Evolutionary conservation across 2,888 invertebrate genomes (phyloP).

Genomic region (Caenorhabditis wallacei): DNA sequence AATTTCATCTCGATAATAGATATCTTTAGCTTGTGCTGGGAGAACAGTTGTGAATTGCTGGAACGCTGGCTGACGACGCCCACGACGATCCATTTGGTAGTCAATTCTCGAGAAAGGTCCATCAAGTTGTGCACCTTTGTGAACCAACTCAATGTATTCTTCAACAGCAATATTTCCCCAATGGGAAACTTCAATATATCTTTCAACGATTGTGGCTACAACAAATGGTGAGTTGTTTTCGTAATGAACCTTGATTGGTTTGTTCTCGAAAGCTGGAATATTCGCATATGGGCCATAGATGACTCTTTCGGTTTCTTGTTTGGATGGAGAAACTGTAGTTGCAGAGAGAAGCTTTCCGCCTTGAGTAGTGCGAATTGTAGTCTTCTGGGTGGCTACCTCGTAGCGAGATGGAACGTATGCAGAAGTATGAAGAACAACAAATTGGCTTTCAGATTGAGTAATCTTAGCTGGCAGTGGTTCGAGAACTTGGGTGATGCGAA

Average conservation of each 20-base stretch:
- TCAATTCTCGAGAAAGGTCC: constrained; percentile 93
- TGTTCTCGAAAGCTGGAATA: constrained; percentile 86
- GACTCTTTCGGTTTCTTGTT: constrained; percentile 90
- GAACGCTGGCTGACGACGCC: constrained; percentile 90
- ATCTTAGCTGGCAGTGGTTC: constrained; percentile 92
- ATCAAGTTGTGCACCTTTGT: constrained; percentile 94
- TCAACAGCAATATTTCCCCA: constrained; percentile 97
- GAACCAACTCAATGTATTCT: constrained; percentile 93
- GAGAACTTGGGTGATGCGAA: constrained; percentile 89
- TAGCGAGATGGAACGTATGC: constrained; percentile 92
- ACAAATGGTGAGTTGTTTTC: constrained; percentile 97
- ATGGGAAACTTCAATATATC: constrained; percentile 96
- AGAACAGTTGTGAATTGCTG: constrained; percentile 91
- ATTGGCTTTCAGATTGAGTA: constrained; percentile 94
- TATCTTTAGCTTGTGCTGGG: constrained; percentile 92
- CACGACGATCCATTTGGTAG: constrained; percentile 94
- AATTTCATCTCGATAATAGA: constrained; percentile 98
- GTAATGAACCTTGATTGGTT: constrained; percentile 91
- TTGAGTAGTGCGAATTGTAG: constrained; percentile 86
- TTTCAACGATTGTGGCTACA: constrained; percentile 91
- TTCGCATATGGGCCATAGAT: constrained; percentile 93
- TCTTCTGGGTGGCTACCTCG: constrained; percentile 89
- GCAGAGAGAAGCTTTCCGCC: constrained; percentile 70
- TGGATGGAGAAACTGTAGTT: constrained; percentile 87
- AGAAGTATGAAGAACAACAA: constrained; percentile 92